Conservation (phyloP, 2,888 invertebrate species). For the Parapristionchus giblindavisi region DNA sequence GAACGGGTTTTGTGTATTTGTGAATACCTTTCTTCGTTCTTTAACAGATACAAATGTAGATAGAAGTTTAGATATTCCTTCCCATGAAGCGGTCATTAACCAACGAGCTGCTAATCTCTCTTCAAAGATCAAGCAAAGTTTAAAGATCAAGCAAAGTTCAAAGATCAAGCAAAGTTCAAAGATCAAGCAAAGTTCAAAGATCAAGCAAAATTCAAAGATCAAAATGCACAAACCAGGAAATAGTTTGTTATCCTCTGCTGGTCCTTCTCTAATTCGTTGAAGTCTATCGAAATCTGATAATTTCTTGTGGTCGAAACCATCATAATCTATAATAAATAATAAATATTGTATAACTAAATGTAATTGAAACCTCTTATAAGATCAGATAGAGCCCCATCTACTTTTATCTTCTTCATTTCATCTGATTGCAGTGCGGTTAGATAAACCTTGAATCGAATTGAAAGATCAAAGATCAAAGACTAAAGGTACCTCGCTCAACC, state of each 20-base stretch:
- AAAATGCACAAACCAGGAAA: slow-evolving; percentile 19
- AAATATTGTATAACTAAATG: background rate
- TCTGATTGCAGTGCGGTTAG: background rate
- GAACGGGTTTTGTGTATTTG: background rate
- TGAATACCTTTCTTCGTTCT: slow-evolving; percentile 31
- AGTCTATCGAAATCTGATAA: slow-evolving; percentile 53
- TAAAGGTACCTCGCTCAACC: slow-evolving; percentile 83
- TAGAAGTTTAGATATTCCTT: slow-evolving; percentile 50
- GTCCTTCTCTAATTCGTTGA: slow-evolving; percentile 43
- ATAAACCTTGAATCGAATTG: background rate
- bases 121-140: background rate
- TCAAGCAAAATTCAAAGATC: background rate
- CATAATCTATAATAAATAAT: slow-evolving; percentile 44
- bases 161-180: slow-evolving; percentile 30
- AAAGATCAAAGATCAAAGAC: background rate
- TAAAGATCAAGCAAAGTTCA: background rate
- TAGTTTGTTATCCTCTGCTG: slow-evolving; percentile 21
- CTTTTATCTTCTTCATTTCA: slow-evolving; percentile 11
- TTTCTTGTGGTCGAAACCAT: slow-evolving; percentile 48
- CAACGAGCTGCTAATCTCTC: slow-evolving; percentile 50
- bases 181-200: background rate
- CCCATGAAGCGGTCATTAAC: slow-evolving; percentile 53
- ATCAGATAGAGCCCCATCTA: slow-evolving; percentile 20
- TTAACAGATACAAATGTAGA: slow-evolving; percentile 51
- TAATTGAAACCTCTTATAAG: slow-evolving; percentile 12